Base-by-base conservation (phyloP, 2,113 vertebrate genomes). In the Ifrita kowaldi region DNA sequence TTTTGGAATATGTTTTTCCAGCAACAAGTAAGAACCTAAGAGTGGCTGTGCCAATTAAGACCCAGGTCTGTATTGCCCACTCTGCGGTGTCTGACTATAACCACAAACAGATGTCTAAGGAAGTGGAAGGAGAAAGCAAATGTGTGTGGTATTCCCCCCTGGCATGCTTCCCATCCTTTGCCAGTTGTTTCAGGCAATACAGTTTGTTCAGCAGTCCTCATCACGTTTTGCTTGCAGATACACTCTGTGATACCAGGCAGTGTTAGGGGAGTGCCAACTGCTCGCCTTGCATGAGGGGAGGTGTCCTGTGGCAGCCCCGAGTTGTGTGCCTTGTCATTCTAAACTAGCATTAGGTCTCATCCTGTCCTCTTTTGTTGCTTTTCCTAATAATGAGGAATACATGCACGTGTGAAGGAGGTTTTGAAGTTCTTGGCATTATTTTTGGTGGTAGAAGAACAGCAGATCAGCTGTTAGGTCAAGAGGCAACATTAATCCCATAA, bases 71-170 rank as follows among this genome's bases (percentile, higher is more conserved):
- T 63, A 62, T 64, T 83, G 52, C 39, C 20, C 13, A 3, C 32
- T 75, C 5, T 42, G 13, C 30, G 41, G 16, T 62, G 47, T 70
- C 56, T n/a, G 30, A 0, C 62, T 79, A 1, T 39, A 65, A 27
- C 52, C 62, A 68, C 44, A 18, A 71, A 37, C 15, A 33, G 47
- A 13, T 78, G 30, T 33, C 41, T 27, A 23, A 64, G 74, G 46
- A 49, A 57, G 52, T 32, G n/a, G 28, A 78, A 47, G 52, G 60
- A 73, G 55, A 88, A 52, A 63, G 13, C 12, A 44, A 37, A 15
- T 24, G 20, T 0, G 0, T 30, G 7, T 52, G 46, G 21, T 84
- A 20, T 22, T 71, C 77, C 10, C 23, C 10, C 6, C 10, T 2
- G 1, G 7, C 10, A 1, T 37, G 18, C 19, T 71, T 77, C 26